Conservation (phyloP, 2,113 vertebrate species). For the Abramis brama region DNA sequence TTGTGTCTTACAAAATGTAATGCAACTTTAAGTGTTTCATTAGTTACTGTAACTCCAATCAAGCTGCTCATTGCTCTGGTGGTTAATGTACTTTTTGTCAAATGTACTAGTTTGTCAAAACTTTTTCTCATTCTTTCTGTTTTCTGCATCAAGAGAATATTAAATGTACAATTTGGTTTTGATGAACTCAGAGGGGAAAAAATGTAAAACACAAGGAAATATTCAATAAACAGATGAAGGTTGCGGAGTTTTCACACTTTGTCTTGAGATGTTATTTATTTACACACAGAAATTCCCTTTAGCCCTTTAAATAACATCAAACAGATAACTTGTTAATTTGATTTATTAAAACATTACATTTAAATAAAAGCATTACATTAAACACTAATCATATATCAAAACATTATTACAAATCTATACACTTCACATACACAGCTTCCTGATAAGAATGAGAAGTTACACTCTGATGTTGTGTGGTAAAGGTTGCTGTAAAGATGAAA, state of each 20-base stretch:
- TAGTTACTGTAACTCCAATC: conserved; percentile 11
- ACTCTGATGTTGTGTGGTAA: not conserved
- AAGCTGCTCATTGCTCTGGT: conserved; percentile 42
- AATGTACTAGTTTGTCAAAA: conserved; percentile 40
- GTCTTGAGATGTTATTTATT: not conserved
- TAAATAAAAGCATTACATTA: conserved; percentile 33
- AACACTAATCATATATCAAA: conserved; percentile 34
- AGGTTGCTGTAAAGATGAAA: not conserved
- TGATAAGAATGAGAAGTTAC: conserved; percentile 12
- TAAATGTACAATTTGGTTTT: conserved; percentile 71
- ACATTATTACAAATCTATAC: conserved; percentile 33
- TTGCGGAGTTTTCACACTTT: not conserved
- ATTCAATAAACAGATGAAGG: conserved; percentile 73
- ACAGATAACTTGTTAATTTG: no score
- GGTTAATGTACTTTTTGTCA: conserved; percentile 51
- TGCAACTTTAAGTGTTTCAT: conserved; percentile 39
- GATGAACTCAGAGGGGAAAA: conserved; percentile 64
- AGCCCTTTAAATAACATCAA: not conserved
- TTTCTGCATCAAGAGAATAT: conserved; percentile 64
- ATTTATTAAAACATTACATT: conserved; percentile 55
- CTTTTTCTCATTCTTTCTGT: conserved; percentile 54
- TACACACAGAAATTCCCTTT: not conserved
- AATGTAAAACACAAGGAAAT: conserved; percentile 74
- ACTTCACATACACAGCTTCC: conserved; percentile 6
- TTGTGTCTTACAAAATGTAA: conserved; percentile 23